Percentiles rank a stretch among this genome's conserved stretches.
phyloP scores from a whole-genome alignment of 2,113 vertebrate genomes.

The Zingel zingel region DNA sequence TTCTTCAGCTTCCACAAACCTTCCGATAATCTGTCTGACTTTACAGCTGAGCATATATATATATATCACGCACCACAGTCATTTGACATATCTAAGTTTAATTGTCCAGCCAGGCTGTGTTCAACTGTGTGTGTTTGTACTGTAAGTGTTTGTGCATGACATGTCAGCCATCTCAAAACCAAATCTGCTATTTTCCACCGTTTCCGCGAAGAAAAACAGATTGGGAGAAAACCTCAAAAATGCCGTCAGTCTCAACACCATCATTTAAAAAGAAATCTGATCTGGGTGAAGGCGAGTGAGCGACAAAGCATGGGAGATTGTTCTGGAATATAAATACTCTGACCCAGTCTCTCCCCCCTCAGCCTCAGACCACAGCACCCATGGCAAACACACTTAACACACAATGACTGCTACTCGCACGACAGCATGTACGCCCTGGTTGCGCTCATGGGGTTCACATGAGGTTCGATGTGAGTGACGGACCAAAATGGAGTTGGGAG shows the following conservation, averaged over 20 bases:
- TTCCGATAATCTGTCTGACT: constrained; percentile 53
- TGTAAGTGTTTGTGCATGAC: constrained; percentile 57
- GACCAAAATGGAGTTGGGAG: constrained; percentile 11
- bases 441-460: constrained; percentile 30
- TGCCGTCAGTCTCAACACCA: constrained; percentile 66
- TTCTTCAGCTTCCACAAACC: constrained; percentile 67
- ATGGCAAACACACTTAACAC: constrained; percentile 46
- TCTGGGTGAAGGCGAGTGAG: constrained; percentile 62
- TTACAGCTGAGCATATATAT: constrained; percentile 37
- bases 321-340: constrained; percentile 80
- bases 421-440: constrained; percentile 17
- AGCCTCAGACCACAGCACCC: constrained; percentile 62
- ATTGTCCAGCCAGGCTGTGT: constrained; percentile 13
- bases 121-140: constrained; percentile 29
- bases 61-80: constrained; percentile 3
- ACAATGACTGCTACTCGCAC: constrained; percentile 49
- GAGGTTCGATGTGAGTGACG: constrained; percentile 11
- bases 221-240: constrained; percentile 81
- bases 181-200: constrained; percentile 63
- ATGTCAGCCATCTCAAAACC: constrained; percentile 51
- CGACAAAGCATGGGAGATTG: constrained; percentile 72
- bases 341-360: constrained; percentile 42
- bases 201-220: constrained; percentile 71
- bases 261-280: constrained; percentile 76
- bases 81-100: constrained; percentile 24